Percentiles rank a stretch among this genome's conserved stretches.
phyloP scores from a whole-genome alignment of 2,888 invertebrate species.

The Archips crataeganus region DNA sequence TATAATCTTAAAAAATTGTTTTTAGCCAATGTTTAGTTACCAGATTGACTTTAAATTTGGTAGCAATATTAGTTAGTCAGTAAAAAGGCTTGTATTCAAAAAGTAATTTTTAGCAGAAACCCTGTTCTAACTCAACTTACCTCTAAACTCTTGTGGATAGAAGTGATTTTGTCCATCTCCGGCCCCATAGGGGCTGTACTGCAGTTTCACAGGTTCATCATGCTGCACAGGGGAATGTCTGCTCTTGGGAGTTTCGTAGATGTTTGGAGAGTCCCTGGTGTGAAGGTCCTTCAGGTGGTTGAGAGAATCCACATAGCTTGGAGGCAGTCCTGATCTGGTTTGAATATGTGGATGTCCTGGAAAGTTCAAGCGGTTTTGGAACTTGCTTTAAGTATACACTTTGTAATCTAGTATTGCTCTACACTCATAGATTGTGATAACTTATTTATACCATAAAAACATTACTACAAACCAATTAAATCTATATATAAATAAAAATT shows the following conservation, averaged over 20 bases:
- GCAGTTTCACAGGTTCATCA: slow-evolving; percentile 67
- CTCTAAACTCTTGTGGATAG: slow-evolving; percentile 73
- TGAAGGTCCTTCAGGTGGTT: slow-evolving; percentile 73
- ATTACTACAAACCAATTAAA: too few species aligned
- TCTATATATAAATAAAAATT: too few species aligned
- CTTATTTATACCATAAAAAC: too few species aligned
- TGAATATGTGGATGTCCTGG: slow-evolving; percentile 57
- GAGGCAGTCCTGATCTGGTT: slow-evolving; percentile 66
- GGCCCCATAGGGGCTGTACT: slow-evolving; percentile 73
- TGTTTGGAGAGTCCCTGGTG: slow-evolving; percentile 68
- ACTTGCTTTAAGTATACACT: too few species aligned
- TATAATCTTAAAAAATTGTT: too few species aligned
- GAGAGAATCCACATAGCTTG: slow-evolving; percentile 76
- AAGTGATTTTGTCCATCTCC: slow-evolving; percentile 80
- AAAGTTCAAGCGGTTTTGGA: slow-evolving; percentile 6
- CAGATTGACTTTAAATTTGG: too few species aligned
- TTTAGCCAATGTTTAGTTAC: too few species aligned
- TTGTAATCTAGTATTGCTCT: too few species aligned
- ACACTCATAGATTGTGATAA: too few species aligned
- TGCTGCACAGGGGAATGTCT: slow-evolving; percentile 58
- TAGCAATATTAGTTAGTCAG: too few species aligned
- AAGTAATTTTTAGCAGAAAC: too few species aligned
- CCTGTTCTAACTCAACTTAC: slow-evolving; percentile 49
- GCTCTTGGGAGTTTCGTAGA: slow-evolving; percentile 73
- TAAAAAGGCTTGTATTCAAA: too few species aligned